Evolutionary conservation across 2,888 invertebrate genomes (phyloP).

Genomic region (Autographa gamma): DNA sequence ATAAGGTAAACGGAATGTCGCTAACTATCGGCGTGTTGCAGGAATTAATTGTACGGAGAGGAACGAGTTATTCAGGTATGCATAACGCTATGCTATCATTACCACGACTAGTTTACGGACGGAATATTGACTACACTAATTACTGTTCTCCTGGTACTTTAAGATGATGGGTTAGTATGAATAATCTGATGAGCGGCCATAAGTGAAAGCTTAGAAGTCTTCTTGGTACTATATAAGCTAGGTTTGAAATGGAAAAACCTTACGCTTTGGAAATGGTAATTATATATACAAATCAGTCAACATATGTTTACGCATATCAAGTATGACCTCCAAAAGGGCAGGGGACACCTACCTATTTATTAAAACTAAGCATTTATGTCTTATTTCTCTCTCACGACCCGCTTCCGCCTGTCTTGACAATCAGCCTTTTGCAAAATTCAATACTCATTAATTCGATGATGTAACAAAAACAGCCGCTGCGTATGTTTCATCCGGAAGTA

Average conservation of each 20-base stretch:
- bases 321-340: too few relatives aligned
- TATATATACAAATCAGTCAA: too few relatives aligned
- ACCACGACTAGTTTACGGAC: background rate
- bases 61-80: constrained; percentile 8
- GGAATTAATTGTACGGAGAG: constrained; percentile 17
- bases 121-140: constrained; percentile 3
- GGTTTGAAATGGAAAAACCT: background rate
- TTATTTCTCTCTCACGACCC: too few relatives aligned
- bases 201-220: background rate
- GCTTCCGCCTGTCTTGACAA: too few relatives aligned
- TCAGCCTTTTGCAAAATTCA: constrained; percentile 2
- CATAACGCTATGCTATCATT: background rate
- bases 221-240: background rate
- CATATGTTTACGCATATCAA: too few relatives aligned
- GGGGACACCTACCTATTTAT: too few relatives aligned
- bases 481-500: constrained; percentile 23
- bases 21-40: background rate
- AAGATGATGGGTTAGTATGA: background rate
- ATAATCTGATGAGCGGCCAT: background rate
- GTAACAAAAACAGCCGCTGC: constrained; percentile 19
- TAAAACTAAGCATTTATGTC: too few relatives aligned
- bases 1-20: constrained; percentile 27
- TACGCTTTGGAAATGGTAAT: too few relatives aligned
- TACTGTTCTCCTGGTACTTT: background rate
- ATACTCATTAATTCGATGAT: constrained; percentile 21